Base-by-base conservation (phyloP, 2,113 vertebrate species). In the Orthochromis malagaraziensis region DNA sequence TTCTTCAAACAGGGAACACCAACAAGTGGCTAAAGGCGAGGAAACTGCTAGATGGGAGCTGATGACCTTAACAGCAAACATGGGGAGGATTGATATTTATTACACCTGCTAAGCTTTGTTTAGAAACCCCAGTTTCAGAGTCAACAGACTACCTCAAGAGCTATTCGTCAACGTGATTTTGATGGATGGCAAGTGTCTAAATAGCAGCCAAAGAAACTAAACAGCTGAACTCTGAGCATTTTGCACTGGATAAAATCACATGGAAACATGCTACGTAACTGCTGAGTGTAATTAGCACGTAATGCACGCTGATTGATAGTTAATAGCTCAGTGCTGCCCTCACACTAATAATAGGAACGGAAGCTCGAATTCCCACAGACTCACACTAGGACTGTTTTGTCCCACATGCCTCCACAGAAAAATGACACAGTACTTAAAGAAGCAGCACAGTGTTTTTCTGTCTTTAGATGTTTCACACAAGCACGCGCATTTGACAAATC, bases 301-400 rank as follows among this genome's bases (percentile, higher is more conserved):
- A 87, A 93, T 86, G 80, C 68, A 84, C 16, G 16, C 86, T 79
- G 81, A 91, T 63, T 80, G 81, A 87, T 91, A 90, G 92, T 90
- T 84, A 89, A 60, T 81, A 88, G 75, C 33, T 84, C 31, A 31
- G 65, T 35, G 10, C 51, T 68, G 68, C 73, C 21, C 51, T 79
- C 70, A 88, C 49, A 84, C 33, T 63, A 77, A 77, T 77, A 87
- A 85, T 77, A 85, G 81, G 38, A 85, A 55, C 5, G 16, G 21
- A 49, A 86, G 79, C 79, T 82, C 21, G 63, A 79, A 88, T 86
- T 86, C 75, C 16, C 11, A 3, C 38, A 55, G 19, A 57, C n/a
- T 70, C 55, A 19, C 12, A 57, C 12, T 21, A 7, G 13, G 14
- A 89, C 55, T 51, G 38, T 83, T 70, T 81, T 54, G 53, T 31